Conservation (phyloP, 2,797 vertebrate genomes). For the Lacerta agilis region DNA sequence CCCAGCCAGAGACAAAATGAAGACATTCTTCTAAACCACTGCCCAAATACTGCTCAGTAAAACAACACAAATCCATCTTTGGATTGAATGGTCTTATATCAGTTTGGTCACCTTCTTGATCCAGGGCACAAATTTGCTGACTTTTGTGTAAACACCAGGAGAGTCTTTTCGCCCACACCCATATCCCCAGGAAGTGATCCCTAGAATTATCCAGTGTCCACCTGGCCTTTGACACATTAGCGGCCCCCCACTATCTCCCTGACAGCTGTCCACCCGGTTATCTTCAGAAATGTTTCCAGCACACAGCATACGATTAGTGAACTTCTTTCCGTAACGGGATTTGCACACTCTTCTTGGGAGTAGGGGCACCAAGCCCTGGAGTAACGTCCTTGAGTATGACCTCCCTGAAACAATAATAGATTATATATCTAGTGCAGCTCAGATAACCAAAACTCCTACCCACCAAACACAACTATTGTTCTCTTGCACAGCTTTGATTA, state of each 20-base stretch:
- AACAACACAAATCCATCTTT: neutral
- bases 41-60: neutral
- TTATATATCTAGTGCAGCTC: slow-evolving; percentile 29
- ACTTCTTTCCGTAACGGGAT: slow-evolving; percentile 82
- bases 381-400: slow-evolving; percentile 86
- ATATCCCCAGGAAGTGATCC: slow-evolving; percentile 90
- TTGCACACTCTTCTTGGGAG: slow-evolving; percentile 84
- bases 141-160: slow-evolving; percentile 88
- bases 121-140: slow-evolving; percentile 87
- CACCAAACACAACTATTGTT: neutral
- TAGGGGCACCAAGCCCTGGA: slow-evolving; percentile 86
- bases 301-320: slow-evolving; percentile 89
- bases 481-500: neutral
- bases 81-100: slow-evolving; percentile 58
- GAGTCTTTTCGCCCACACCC: slow-evolving; percentile 86
- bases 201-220: slow-evolving; percentile 86
- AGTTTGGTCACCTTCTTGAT: slow-evolving; percentile 82
- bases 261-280: slow-evolving; percentile 88
- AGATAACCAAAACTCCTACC: neutral
- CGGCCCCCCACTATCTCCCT: slow-evolving; percentile 90
- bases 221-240: slow-evolving; percentile 84
- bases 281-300: slow-evolving; percentile 86
- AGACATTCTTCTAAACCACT: neutral
- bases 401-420: slow-evolving; percentile 78
- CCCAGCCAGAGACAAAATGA: slow-evolving; percentile 5